Evolutionary conservation across 2,888 invertebrate species (phyloP).

Genomic region (Eilema griseolum): DNA sequence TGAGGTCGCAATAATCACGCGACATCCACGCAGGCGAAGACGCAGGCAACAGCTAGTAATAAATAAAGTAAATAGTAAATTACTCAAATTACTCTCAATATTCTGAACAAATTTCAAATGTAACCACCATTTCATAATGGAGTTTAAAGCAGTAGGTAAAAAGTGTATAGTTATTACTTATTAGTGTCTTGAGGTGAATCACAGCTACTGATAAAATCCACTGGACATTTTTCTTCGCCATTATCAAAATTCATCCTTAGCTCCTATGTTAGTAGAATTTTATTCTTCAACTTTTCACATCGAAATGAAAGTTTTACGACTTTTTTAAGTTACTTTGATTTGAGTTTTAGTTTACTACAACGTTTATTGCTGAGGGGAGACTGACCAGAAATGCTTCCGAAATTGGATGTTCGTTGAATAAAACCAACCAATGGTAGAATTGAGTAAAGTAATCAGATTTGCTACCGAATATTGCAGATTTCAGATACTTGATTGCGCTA

Average conservation of each 20-base stretch:
- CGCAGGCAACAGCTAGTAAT: too few relatives aligned
- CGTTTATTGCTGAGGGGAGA: slow-evolving; percentile 11
- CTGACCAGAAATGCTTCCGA: slow-evolving; percentile 8
- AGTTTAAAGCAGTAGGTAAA: too few relatives aligned
- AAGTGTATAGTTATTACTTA: too few relatives aligned
- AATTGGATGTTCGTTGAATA: background rate
- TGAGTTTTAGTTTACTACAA: slow-evolving; percentile 16
- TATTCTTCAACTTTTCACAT: slow-evolving; percentile 14
- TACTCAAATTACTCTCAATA: too few relatives aligned
- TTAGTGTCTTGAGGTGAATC: too few relatives aligned
- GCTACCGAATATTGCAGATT: background rate
- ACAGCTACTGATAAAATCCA: too few relatives aligned
- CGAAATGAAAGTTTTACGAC: slow-evolving; percentile 17
- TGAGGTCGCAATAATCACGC: too few relatives aligned
- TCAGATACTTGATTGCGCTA: background rate
- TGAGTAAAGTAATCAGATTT: background rate
- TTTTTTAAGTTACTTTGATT: slow-evolving; percentile 19
- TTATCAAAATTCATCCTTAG: background rate
- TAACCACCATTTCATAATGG: too few relatives aligned
- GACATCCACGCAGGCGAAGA: too few relatives aligned
- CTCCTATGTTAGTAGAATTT: slow-evolving; percentile 5
- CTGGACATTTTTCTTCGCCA: background rate
- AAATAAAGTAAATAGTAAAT: too few relatives aligned
- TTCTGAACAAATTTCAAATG: too few relatives aligned
- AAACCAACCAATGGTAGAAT: background rate